A percentile compares a stretch with the other conserved stretches of the same genome.
These are phyloP conservation scores for Pyrgus malvae DNA, from an alignment of 2,888 invertebrate genomes.

Conservation along the genomic window DNA sequence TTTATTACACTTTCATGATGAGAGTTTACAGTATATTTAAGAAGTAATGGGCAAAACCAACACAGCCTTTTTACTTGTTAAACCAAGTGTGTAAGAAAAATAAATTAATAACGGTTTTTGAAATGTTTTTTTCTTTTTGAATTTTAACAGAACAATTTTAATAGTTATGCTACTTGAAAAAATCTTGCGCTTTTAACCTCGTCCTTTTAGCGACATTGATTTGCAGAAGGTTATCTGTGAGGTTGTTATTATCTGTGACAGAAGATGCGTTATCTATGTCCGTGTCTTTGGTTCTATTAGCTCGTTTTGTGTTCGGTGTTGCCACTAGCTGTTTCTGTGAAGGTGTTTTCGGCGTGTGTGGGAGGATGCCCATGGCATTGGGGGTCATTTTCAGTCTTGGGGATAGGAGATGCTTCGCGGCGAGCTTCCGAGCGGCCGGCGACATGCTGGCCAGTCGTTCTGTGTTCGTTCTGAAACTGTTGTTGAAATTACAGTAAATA, in stretches of 20 bases:
- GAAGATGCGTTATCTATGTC: conserved; percentile 13
- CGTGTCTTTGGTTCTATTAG: conserved; percentile 5
- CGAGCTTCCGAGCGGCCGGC: conserved; percentile 95
- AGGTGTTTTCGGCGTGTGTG: conserved; percentile 50
- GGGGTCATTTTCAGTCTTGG: conserved; percentile 70
- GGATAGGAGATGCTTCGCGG: conserved; percentile 82
- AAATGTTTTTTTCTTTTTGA: too few species aligned
- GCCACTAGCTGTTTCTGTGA: conserved; percentile 47
- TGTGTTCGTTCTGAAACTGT: conserved; percentile 82
- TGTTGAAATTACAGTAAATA: conserved; percentile 31
- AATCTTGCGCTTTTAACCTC: conserved; percentile 90
- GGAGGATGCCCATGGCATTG: conserved; percentile 62
- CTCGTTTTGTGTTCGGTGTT: conserved; percentile 43
- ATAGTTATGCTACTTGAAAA: conserved; percentile 74
- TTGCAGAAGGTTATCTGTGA: conserved; percentile 93
- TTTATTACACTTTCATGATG: too few species aligned
- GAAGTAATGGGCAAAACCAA: too few species aligned
- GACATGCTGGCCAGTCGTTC: conserved; percentile 96
- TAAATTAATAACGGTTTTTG: too few species aligned
- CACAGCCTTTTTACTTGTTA: too few species aligned
- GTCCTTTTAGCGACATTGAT: conserved; percentile 88
- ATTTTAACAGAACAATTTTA: too few species aligned
- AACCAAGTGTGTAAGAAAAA: too few species aligned
- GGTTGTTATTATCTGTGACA: conserved; percentile 56
- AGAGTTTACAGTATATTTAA: too few species aligned